These are phyloP conservation scores for Andrena fulva DNA, from an alignment of 2,888 invertebrate species.

Conservation along the genomic window DNA sequence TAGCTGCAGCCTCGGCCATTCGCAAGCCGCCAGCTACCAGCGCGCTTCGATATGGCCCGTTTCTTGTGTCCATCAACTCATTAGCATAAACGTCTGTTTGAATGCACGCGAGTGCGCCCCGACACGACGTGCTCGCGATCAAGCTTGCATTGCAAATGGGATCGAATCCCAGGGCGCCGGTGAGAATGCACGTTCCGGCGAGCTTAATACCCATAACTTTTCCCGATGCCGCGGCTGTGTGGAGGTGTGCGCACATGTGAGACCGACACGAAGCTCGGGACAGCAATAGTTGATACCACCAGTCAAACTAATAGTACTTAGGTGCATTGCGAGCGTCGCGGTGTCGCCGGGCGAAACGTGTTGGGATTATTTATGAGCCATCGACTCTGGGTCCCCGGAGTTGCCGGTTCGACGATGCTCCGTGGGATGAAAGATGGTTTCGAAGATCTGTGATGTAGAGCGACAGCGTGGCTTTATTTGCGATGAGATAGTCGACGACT, in stretches of 20 bases:
- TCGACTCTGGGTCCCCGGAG: constrained; percentile 1
- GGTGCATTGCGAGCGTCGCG: neutral
- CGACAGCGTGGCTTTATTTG: neutral
- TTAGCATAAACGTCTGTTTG: constrained; percentile 47
- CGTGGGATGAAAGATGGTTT: neutral
- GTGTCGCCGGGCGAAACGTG: neutral
- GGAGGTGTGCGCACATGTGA: neutral
- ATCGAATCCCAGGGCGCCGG: constrained; percentile 18
- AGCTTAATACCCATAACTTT: constrained; percentile 47
- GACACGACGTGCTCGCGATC: constrained; percentile 21
- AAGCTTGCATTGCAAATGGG: constrained; percentile 53
- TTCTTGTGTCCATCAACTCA: constrained; percentile 24
- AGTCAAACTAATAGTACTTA: constrained; percentile 22
- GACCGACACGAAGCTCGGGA: neutral
- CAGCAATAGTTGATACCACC: constrained; percentile 34
- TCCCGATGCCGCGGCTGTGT: neutral
- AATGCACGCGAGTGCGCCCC: constrained; percentile 22
- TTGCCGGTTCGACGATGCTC: neutral
- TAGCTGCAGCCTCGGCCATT: neutral
- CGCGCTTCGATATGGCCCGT: neutral
- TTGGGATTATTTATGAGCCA: constrained; percentile 24
- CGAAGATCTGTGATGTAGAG: neutral
- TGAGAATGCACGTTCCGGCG: constrained; percentile 19
- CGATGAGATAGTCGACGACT: neutral
- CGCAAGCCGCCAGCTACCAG: neutral